These are phyloP conservation scores for Serrognathus titanus DNA, from an alignment of 2,888 invertebrate species.

Conservation along the genomic window DNA sequence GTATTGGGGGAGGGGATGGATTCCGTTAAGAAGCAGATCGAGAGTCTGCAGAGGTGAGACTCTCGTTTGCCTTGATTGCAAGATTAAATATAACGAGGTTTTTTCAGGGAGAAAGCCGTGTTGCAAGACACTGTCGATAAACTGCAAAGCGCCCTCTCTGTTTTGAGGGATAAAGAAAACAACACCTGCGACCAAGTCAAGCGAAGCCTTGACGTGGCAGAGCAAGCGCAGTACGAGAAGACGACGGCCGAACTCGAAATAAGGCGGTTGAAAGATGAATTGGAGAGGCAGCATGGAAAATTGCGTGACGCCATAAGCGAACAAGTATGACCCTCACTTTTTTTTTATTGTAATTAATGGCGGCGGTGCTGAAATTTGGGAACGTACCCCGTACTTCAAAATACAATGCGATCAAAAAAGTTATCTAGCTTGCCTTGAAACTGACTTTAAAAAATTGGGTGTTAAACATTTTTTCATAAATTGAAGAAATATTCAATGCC, in stretches of 20 bases:
- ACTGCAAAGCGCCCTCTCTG: slow-evolving; percentile 62
- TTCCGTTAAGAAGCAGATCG: slow-evolving; percentile 63
- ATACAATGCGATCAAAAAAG: too few relatives aligned
- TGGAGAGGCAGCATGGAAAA: slow-evolving; percentile 72
- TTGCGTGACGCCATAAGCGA: slow-evolving; percentile 73
- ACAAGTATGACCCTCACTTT: slow-evolving; percentile 51
- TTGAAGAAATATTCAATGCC: too few relatives aligned
- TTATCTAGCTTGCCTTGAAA: too few relatives aligned
- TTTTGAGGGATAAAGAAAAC: slow-evolving; percentile 60
- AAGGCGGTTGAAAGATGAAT: slow-evolving; percentile 70
- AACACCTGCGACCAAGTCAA: slow-evolving; percentile 64
- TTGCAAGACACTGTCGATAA: slow-evolving; percentile 68
- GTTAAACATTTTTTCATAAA: too few relatives aligned
- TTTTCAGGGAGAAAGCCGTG: slow-evolving; percentile 62
- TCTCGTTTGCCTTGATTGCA: too few relatives aligned
- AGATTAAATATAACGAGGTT: neutral
- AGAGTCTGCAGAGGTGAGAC: slow-evolving; percentile 62
- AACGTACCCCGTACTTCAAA: too few relatives aligned
- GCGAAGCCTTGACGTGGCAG: slow-evolving; percentile 66
- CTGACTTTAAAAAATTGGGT: too few relatives aligned
- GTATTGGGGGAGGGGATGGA: slow-evolving; percentile 58
- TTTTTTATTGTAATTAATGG: neutral
- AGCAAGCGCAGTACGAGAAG: slow-evolving; percentile 75
- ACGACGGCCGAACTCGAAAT: slow-evolving; percentile 73
- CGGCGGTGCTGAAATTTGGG: neutral